A percentile compares a stretch with the other conserved stretches of the same genome.
phyloP scores from a whole-genome alignment of 2,113 vertebrate species.

The Tapirus terrestris region DNA sequence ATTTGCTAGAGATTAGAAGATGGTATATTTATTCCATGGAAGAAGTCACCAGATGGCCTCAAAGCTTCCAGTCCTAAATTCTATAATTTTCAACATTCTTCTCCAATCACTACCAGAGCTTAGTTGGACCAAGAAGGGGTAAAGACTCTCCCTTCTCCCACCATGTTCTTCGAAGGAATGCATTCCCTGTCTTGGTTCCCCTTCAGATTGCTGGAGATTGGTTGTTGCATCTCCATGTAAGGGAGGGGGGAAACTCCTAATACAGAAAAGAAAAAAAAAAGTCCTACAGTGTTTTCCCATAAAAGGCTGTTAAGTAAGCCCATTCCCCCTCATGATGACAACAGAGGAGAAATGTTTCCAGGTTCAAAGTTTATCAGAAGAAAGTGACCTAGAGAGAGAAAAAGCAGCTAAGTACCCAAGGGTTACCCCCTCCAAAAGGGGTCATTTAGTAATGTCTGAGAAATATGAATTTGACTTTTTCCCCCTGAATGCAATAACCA shows the following conservation, averaged over 20 bases:
- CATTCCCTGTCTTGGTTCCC: neutral
- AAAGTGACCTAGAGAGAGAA: conserved; percentile 52
- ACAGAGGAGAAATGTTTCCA: conserved; percentile 59
- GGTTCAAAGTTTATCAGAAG: conserved; percentile 67
- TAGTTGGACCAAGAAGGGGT: neutral
- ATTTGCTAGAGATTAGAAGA: neutral
- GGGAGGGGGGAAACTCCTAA: neutral
- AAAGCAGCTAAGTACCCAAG: neutral
- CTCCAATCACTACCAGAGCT: neutral
- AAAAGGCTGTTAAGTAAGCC: conserved; percentile 52
- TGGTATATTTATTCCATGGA: neutral
- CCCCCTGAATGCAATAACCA: neutral
- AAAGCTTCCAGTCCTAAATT: neutral
- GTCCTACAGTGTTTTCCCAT: conserved; percentile 37
- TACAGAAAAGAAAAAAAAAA: conserved; percentile 3
- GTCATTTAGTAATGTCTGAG: conserved; percentile 49
- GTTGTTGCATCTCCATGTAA: neutral
- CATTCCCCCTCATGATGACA: conserved; percentile 19
- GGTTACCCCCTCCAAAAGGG: neutral
- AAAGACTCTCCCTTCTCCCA: neutral
- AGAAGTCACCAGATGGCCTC: neutral
- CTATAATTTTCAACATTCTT: neutral
- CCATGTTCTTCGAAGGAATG: neutral
- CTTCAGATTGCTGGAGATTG: neutral
- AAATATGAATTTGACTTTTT: neutral